Evolutionary conservation across 2,888 invertebrate genomes (phyloP).

Genomic region (Empis stercorea): DNA sequence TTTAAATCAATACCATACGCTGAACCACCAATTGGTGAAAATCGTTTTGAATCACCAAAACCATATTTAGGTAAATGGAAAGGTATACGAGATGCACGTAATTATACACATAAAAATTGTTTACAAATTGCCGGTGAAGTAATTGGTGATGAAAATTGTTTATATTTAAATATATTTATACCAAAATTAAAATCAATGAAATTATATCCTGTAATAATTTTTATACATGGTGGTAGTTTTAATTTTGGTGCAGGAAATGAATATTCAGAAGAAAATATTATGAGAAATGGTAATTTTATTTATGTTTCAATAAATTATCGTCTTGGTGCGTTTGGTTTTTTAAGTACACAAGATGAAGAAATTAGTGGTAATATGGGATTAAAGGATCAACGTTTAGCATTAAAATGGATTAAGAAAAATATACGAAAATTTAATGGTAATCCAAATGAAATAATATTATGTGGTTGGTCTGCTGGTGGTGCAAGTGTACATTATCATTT

Average conservation of each 20-base stretch:
- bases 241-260: conserved; percentile 44
- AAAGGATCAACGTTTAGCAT: conserved; percentile 55
- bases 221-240: conserved; percentile 52
- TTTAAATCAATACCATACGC: conserved; percentile 54
- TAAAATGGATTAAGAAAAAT: conserved; percentile 53
- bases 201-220: conserved; percentile 44
- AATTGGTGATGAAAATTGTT: conserved; percentile 50
- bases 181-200: conserved; percentile 24
- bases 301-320: conserved; percentile 54
- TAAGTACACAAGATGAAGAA: conserved; percentile 53
- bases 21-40: conserved; percentile 44
- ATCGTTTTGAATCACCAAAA: conserved; percentile 39
- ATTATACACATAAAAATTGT: not conserved
- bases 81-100: conserved; percentile 35
- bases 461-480: conserved; percentile 57
- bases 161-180: conserved; percentile 47
- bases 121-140: not conserved
- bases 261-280: conserved; percentile 43
- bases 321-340: conserved; percentile 53
- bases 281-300: conserved; percentile 50
- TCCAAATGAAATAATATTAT: conserved; percentile 49
- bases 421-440: conserved; percentile 57
- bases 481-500: conserved; percentile 59
- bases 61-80: conserved; percentile 13
- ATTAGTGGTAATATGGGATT: conserved; percentile 59